Percentiles rank a stretch among this genome's conserved stretches.
Conservation (phyloP, 2,888 invertebrate species). For the Mesoligia furuncula region DNA sequence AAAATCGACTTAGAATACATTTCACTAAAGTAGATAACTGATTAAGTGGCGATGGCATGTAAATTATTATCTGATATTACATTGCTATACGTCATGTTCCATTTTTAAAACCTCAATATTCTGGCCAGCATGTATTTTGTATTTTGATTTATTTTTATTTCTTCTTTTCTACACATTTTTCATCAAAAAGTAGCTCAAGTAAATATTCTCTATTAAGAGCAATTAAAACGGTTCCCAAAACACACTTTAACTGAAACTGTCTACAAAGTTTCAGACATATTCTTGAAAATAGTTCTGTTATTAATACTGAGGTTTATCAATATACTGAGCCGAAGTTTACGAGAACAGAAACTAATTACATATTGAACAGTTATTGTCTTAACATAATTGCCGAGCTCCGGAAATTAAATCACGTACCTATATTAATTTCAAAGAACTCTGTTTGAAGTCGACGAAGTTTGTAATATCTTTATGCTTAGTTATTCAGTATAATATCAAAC, state of each 20-base stretch:
- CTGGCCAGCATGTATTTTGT: background rate
- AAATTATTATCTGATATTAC: no score
- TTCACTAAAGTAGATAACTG: no score
- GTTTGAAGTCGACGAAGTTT: slow-evolving; percentile 37
- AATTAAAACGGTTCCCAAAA: slow-evolving; percentile 10
- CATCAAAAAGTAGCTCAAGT: background rate
- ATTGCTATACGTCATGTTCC: background rate
- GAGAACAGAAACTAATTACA: slow-evolving; percentile 56
- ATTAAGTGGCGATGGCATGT: no score
- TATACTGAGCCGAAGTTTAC: slow-evolving; percentile 42
- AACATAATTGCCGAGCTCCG: slow-evolving; percentile 54
- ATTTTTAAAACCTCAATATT: slow-evolving; percentile 4
- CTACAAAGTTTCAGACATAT: slow-evolving; percentile 32
- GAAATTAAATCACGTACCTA: slow-evolving; percentile 52
- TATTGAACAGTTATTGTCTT: slow-evolving; percentile 58
- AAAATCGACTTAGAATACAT: no score
- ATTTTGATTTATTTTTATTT: background rate
- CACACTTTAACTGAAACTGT: slow-evolving; percentile 31
- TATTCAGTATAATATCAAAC: slow-evolving; percentile 14
- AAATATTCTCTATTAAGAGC: slow-evolving; percentile 11
- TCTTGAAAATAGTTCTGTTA: slow-evolving; percentile 48
- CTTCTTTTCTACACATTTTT: background rate
- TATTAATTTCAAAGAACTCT: slow-evolving; percentile 57
- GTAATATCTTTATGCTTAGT: slow-evolving; percentile 29
- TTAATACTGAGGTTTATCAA: slow-evolving; percentile 45